Evolutionary conservation across 2,797 vertebrate genomes (phyloP).

Genomic region (Lerista edwardsae): DNA sequence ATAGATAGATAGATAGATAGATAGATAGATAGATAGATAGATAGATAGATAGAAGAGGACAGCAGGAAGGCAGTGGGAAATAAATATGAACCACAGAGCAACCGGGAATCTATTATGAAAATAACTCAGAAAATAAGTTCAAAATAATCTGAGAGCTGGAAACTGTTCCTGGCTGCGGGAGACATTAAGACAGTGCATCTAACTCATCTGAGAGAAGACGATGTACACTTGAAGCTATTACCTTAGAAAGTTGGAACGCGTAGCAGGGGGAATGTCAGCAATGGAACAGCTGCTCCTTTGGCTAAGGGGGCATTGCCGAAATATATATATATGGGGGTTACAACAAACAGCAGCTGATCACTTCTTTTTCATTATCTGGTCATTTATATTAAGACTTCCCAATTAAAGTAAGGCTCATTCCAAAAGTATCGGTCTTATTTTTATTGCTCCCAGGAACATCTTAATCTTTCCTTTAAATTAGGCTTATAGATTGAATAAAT

Average conservation of each 20-base stretch:
- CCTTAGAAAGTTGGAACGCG: conserved; percentile 88
- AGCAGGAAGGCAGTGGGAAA: background rate
- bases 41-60: background rate
- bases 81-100: background rate
- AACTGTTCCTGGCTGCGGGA: conserved; percentile 13
- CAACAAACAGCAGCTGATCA: conserved; percentile 71
- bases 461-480: conserved; percentile 25
- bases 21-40: too few species aligned
- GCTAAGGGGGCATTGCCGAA: conserved; percentile 68
- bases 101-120: background rate
- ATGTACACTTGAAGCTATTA: conserved; percentile 72
- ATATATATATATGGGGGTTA: conserved; percentile 73
- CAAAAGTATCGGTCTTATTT: conserved; percentile 36
- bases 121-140: background rate
- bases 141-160: background rate
- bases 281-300: conserved; percentile 80
- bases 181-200: background rate
- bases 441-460: conserved; percentile 29
- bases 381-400: conserved; percentile 76
- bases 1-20: too few species aligned
- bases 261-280: conserved; percentile 79
- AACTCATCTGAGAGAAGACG: background rate
- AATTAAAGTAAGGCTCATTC: conserved; percentile 59
- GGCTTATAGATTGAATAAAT: background rate
- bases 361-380: conserved; percentile 72